phyloP scores from a whole-genome alignment of 64 coral and sea anemone species.

The Montipora sp. region DNA sequence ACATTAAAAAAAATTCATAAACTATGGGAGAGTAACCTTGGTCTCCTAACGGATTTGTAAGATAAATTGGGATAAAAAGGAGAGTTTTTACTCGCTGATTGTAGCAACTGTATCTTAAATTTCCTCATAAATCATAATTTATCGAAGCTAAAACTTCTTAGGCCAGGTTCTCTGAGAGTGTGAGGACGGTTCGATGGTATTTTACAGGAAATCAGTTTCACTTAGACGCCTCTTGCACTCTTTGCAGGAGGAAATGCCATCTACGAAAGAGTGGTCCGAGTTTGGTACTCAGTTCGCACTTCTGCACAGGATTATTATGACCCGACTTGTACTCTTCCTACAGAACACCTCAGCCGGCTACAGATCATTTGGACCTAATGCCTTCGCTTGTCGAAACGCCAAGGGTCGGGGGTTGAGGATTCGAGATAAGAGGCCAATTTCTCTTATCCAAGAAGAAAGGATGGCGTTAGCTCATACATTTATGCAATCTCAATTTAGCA shows the following conservation, averaged over 20 bases:
- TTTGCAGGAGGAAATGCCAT: constrained; percentile 31
- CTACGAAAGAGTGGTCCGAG: constrained; percentile 6
- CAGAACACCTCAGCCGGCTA: neutral
- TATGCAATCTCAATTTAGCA: constrained; percentile 30
- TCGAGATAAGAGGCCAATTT: neutral
- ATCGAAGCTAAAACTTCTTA: neutral
- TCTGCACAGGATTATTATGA: constrained; percentile 3
- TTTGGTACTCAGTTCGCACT: constrained; percentile 57
- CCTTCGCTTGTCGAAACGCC: neutral
- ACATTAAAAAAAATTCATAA: neutral
- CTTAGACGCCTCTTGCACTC: neutral
- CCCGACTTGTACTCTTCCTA: neutral
- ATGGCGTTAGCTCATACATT: neutral
- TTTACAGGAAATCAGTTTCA: neutral
- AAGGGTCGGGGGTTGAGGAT: neutral
- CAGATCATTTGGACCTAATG: constrained; percentile 44
- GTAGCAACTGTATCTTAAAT: too few relatives aligned
- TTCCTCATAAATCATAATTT: neutral
- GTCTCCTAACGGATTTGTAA: neutral
- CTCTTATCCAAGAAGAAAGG: neutral
- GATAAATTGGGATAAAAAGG: too few relatives aligned
- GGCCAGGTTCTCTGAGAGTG: neutral
- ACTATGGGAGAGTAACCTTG: neutral
- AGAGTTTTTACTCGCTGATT: too few relatives aligned
- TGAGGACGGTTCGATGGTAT: neutral